phyloP scores from a whole-genome alignment of 2,797 vertebrate genomes.

The Perdix hodgsoniae region DNA sequence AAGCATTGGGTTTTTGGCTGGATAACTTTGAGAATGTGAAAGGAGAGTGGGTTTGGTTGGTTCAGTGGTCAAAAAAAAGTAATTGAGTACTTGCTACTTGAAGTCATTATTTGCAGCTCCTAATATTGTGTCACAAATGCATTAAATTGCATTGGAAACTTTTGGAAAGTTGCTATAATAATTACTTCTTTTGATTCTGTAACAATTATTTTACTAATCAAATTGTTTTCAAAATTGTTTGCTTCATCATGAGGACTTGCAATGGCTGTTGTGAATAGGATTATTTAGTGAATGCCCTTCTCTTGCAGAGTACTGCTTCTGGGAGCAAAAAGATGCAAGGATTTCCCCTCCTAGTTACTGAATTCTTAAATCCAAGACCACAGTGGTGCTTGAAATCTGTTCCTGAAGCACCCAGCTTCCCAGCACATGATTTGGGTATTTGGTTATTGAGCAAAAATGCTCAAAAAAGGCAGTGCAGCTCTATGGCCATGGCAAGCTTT shows the following conservation, averaged over 20 bases:
- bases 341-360: not conserved
- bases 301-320: not conserved
- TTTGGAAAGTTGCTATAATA: not conserved
- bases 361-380: not conserved
- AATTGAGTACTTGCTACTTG: not conserved
- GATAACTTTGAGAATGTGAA: not conserved
- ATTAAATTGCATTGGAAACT: not conserved
- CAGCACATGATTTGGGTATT: not conserved
- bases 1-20: constrained; percentile 53
- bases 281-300: not conserved
- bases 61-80: not conserved
- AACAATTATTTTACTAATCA: not conserved
- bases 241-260: not conserved
- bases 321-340: not conserved
- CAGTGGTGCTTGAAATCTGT: not conserved
- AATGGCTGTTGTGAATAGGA: not conserved
- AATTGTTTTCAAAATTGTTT: not conserved
- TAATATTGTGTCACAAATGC: not conserved
- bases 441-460: constrained; percentile 14
- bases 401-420: not conserved
- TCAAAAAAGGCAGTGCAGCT: not conserved
- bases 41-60: not conserved
- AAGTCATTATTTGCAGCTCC: not conserved
- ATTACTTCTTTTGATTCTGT: not conserved
- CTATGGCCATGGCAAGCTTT: not conserved